Conservation (phyloP, 2,888 invertebrate genomes). For the Onchidella celtica region DNA sequence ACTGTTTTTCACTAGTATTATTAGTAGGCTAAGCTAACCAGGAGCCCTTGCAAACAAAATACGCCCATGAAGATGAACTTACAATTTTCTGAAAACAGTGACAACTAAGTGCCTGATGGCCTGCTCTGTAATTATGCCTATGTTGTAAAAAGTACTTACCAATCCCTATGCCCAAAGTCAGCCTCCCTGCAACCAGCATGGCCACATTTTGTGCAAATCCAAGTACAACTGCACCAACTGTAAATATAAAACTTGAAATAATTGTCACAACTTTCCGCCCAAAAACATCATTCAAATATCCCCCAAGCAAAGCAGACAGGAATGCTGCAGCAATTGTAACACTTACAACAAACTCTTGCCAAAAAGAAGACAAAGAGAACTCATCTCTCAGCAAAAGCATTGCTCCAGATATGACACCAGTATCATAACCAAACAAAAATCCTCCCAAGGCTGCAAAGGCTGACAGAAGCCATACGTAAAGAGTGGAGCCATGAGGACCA, state of each 20-base stretch:
- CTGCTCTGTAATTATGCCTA: too few species aligned
- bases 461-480: slow-evolving; percentile 63
- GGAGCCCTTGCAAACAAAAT: too few species aligned
- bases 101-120: too few species aligned
- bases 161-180: slow-evolving; percentile 81
- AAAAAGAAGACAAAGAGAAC: slow-evolving; percentile 79
- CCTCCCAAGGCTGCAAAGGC: slow-evolving; percentile 80
- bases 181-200: slow-evolving; percentile 80
- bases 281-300: slow-evolving; percentile 81
- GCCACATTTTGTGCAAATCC: slow-evolving; percentile 77
- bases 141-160: slow-evolving; percentile 77
- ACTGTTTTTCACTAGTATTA: too few species aligned
- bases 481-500: not conserved
- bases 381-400: slow-evolving; percentile 79
- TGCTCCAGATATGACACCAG: slow-evolving; percentile 83
- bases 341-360: slow-evolving; percentile 82
- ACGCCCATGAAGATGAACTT: too few species aligned
- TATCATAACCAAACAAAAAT: slow-evolving; percentile 84
- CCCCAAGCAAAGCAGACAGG: slow-evolving; percentile 80
- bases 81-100: too few species aligned
- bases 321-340: slow-evolving; percentile 81
- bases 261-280: slow-evolving; percentile 82
- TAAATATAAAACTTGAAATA: slow-evolving; percentile 81
- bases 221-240: slow-evolving; percentile 81
- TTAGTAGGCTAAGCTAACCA: too few species aligned